Base-by-base conservation (phyloP, 2,113 vertebrate genomes). In the Forbesichthys papilliferus region DNA sequence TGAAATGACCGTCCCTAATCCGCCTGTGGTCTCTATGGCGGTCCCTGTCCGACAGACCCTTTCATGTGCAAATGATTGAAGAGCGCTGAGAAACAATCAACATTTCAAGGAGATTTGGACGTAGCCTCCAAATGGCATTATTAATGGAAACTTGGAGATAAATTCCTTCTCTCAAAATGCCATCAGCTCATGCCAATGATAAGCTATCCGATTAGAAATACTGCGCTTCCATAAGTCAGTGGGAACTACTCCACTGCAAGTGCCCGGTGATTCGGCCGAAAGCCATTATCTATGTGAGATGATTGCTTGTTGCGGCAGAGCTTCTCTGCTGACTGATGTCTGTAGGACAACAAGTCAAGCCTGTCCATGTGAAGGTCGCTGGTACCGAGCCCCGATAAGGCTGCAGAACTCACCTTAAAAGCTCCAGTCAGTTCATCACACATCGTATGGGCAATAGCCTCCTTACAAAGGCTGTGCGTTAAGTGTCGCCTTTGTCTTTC, bases 81-180 rank as follows among this genome's bases (percentile, higher is more conserved):
- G 75, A 80, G 73, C 66, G 57, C 49, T 7, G 16, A 77, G 74
- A 84, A 79, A 80, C 72, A 79, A 83, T 78, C 67, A 66, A 74
- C 66, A 71, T 77, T 79, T 86, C 65, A 84, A 83, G 79, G 77
- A 80, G 81, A 80, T 86, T 86, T 88, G 78, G 74, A 80, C 5
- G 13, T 72, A 62, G 60, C 61, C 75, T 58, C 68, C 59, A 81
- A 85, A 78, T 78, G 60, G 74, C 60, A 80, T 81, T 80, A 69
- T 69, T 81, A 78, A 82, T 80, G 81, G 81, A 46, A 79, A 78
- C 71, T 81, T 77, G 36, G 69, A 74, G 69, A 85, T 76, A 80
- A 84, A 81, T 85, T 74, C 36, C 71, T 70, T 66, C 53, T 59
- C 33, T 60, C 67, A 68, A 78, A 86, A 82, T 79, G 64, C 75